Base-by-base conservation (phyloP, 2,113 vertebrate genomes). In the Gasterosteus nipponicus region DNA sequence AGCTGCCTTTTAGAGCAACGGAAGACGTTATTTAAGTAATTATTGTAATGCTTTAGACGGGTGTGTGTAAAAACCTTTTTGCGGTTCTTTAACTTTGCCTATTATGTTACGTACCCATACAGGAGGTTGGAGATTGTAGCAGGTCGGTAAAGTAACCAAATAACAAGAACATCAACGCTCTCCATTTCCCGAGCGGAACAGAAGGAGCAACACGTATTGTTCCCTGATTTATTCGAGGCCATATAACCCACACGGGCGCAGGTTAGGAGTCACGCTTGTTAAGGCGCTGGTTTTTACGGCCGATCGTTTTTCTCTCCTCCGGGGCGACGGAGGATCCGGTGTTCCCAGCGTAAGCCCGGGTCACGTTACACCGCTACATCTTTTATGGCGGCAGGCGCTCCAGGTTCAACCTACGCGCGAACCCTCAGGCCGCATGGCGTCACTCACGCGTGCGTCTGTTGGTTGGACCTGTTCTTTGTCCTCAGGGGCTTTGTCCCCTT, bases 301-400 rank as follows among this genome's bases (percentile, higher is more conserved):
- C 1, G 64, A 49, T 82, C 53, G 18, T 89, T 84, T 73, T 72
- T 67, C 81, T 70, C 69, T 22, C 41, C 39, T 29, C 14, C 1
- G 53, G 62, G 66, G 81, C 54, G 73, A 78, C 75, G 26, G 29
- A 10, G 70, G 72, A 83, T 85, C 84, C 73, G 38, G 75, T 82
- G 58, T 80, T 82, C 44, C 81, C 29, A 64, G 66, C 79, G 76
- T 86, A 86, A 63, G 59, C 77, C 85, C 64, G 42, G 64, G 46
- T 69, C 70, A 77, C 84, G 80, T 66, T 69, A 63, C 77, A 84
- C 65, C 75, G 81, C 75, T 77, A 19, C 68, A 56, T 15, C 53
- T 73, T 84, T 80, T 71, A 84, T 49, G 53, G 54, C 38, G 10
- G 31, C 47, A 29, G 71, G 64, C 69, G 53, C 73, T 62, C 29